Evolutionary conservation across 2,888 invertebrate genomes (phyloP).

Genomic region (Tanytarsus gracilentus): DNA sequence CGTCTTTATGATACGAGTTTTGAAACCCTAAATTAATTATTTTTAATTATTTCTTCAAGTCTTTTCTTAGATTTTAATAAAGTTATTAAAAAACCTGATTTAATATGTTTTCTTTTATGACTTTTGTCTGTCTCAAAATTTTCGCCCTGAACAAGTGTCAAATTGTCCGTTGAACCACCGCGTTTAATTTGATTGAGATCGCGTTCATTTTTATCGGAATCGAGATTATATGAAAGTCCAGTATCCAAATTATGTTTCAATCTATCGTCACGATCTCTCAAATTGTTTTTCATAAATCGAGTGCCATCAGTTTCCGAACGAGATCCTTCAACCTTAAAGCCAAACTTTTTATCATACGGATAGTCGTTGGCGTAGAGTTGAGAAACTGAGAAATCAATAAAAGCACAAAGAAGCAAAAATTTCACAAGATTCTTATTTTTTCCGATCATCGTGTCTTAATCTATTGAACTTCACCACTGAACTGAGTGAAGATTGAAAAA

Average conservation of each 20-base stretch:
- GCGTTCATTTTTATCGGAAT: constrained; percentile 28
- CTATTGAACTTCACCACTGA: not conserved
- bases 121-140: constrained; percentile 40
- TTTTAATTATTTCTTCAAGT: too few relatives aligned
- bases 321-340: not conserved
- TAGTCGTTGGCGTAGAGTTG: constrained; percentile 30
- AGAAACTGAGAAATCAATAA: not conserved
- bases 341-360: constrained; percentile 28
- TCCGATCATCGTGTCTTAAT: not conserved
- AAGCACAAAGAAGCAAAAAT: constrained; percentile 2
- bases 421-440: not conserved
- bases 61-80: too few relatives aligned
- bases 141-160: constrained; percentile 30
- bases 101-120: constrained; percentile 60
- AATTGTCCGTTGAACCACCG: constrained; percentile 24
- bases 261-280: constrained; percentile 27
- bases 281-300: constrained; percentile 29
- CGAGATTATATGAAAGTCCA: constrained; percentile 29
- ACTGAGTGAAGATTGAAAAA: constrained; percentile 13
- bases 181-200: constrained; percentile 26
- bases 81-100: too few relatives aligned
- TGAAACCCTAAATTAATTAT: too few relatives aligned
- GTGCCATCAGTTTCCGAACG: constrained; percentile 16
- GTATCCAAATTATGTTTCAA: constrained; percentile 17
- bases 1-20: constrained; percentile 61